Percentiles rank a stretch among this genome's conserved stretches.
Evolutionary conservation across 2,888 invertebrate genomes (phyloP).

Genomic region (Idaea aversata): DNA sequence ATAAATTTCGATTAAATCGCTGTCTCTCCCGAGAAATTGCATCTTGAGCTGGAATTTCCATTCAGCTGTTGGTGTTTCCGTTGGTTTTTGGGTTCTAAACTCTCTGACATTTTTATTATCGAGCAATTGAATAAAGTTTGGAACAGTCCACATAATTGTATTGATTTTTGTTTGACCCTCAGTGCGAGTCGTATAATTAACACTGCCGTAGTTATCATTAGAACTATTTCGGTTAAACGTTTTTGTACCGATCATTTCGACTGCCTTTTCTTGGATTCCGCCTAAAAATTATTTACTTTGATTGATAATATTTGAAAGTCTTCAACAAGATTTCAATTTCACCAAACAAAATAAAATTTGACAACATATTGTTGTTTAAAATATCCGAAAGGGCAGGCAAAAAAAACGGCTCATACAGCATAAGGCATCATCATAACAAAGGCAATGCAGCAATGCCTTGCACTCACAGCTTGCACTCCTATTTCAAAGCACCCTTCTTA

Average conservation of each 20-base stretch:
- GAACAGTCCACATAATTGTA: constrained; percentile 68
- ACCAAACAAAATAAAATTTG: too few species aligned
- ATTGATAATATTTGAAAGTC: too few species aligned
- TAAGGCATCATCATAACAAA: too few species aligned
- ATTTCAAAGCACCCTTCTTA: too few species aligned
- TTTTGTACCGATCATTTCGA: background rate
- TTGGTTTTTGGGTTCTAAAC: constrained; percentile 59
- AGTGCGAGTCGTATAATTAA: constrained; percentile 61
- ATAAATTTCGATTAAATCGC: constrained; percentile 69
- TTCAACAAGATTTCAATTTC: too few species aligned
- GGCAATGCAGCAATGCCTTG: too few species aligned
- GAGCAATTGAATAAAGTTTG: constrained; percentile 57
- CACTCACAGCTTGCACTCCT: too few species aligned
- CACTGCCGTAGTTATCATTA: constrained; percentile 20
- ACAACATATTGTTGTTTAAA: too few species aligned
- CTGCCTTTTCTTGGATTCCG: background rate
- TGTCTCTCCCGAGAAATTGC: constrained; percentile 64
- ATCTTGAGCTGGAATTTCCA: constrained; percentile 67
- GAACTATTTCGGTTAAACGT: constrained; percentile 34
- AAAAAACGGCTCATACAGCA: too few species aligned
- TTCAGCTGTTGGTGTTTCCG: constrained; percentile 41
- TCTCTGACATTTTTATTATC: constrained; percentile 60
- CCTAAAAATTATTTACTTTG: constrained; percentile 1
- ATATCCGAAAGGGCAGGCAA: too few species aligned
- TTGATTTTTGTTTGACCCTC: constrained; percentile 69